Evolutionary conservation across 30 jellyfish, hydroid and myxozoan species (phyloP).

Genomic region (Catostylus mosaicus): DNA sequence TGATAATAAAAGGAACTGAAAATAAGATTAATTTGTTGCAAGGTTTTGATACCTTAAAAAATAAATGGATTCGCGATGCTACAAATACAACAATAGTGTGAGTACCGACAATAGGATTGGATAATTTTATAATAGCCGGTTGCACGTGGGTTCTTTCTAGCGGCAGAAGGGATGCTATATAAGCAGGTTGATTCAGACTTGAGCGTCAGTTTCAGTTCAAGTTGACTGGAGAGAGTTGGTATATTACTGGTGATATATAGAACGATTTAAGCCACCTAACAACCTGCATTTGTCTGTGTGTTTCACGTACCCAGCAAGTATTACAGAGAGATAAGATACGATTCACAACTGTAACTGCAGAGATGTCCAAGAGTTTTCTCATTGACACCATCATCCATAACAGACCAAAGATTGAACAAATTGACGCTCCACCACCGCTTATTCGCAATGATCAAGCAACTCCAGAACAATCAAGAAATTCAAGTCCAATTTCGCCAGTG

Average conservation of each 20-base stretch:
- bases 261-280: slow-evolving; percentile 11
- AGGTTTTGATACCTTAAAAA: not conserved
- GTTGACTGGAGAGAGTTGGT: slow-evolving; percentile 65
- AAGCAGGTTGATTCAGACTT: slow-evolving; percentile 55
- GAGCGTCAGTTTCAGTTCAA: slow-evolving; percentile 54
- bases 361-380: slow-evolving; percentile 88
- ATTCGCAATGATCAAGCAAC: slow-evolving; percentile 59
- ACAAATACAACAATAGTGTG: slow-evolving; percentile 34
- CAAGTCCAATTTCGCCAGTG: slow-evolving; percentile 53
- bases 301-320: not conserved
- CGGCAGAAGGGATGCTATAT: slow-evolving; percentile 69
- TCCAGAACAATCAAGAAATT: slow-evolving; percentile 34
- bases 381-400: slow-evolving; percentile 88
- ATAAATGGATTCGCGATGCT: not conserved
- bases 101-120: slow-evolving; percentile 69
- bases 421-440: slow-evolving; percentile 73
- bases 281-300: not conserved
- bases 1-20: not conserved
- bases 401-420: slow-evolving; percentile 61
- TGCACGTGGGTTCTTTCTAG: slow-evolving; percentile 74
- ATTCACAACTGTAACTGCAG: not conserved
- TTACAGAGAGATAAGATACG: slow-evolving; percentile 6
- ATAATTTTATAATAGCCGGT: slow-evolving; percentile 69
- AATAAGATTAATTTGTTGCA: not conserved
- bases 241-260: slow-evolving; percentile 50